Base-by-base conservation (phyloP, 2,113 vertebrate species). In the Pholis gunnellus region DNA sequence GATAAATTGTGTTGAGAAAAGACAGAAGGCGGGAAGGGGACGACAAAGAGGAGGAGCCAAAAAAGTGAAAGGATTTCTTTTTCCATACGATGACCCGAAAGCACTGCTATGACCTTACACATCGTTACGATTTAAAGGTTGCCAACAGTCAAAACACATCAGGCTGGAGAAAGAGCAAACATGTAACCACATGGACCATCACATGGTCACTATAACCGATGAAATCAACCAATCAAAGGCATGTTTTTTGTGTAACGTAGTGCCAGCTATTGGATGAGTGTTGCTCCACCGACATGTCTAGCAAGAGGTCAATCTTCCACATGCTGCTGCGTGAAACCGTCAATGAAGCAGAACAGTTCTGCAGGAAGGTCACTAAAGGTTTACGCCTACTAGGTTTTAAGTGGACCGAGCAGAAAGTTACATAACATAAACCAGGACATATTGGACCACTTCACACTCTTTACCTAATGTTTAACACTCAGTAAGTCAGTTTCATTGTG, bases 361-460 rank as follows among this genome's bases (percentile, higher is more conserved):
- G 70, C 25, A 57, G 73, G 73, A 78, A 68, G 60, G 86, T 86
- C 72, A 83, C 20, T 9, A 74, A 81, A 87, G 81, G 72, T 68
- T 54, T 61, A 84, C 42, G 72, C 78, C 69, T 70, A 72, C 73
- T 36, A 4, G 29, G 36, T 54, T 83, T 87, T 42, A 86, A 82
- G 40, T 54, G 22, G 9, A 52, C 13, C 15, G 50, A 72, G 52
- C 70, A 86, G 11, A 84, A 74, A 90, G 44, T n/a, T 38, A 18
- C 42, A 80, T 46, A 36, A 57, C 34, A 46, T 75, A 61, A 83
- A 63, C 18, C 9, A 40, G 13, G 25, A 60, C 48, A 27, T 42
- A 34, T 64, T 63, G 27, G 42, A 59, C 57, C 61, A 38, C 75
- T 44, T 10, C 20, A 59, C 44, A 80, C 52, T 29, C 3, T 13